Evolutionary conservation across 2,113 vertebrate species (phyloP), one percentile per base, ranked within the genome.

Genomic region (Hypanus sabinus): DNA sequence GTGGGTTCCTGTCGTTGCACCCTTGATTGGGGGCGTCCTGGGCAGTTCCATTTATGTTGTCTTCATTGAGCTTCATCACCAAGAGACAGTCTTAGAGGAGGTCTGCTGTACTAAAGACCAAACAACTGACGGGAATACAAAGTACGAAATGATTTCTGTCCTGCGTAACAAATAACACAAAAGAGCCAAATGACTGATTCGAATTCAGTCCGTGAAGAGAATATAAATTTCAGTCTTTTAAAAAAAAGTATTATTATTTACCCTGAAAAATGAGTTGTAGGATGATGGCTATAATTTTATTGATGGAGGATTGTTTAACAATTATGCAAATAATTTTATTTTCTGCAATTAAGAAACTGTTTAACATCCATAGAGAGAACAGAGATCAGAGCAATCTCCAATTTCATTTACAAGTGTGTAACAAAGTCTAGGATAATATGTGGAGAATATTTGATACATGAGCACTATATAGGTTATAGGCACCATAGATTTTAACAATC

Each of bases 1-100:
- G 98, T 99, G 99, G 99, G 96, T 99, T 88, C 99, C 99, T 24
- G 95, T 98, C 24, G 96, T 96, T 6, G 99, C 97, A 10, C 99
- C 99, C 2, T 95, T 99, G 97, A 95, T 98, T 76, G 99, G 99
- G 0, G 98, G 96, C 6, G 95, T 96, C 20, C 94, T 98, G 11
- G 99, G 98, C 94, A 97, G 98, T 0, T 94, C 96, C 22, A 20
- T 96, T 95, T 99, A 99, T 93, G 76, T 98, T 9, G 94, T 98
- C 65, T 95, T 98, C 94, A 98, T 99, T 73, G 98, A 99, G 96
- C 94, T 98, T n/a, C 99, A 99, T 95, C 98, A 99, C 27, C 33
- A 95, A 0, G 96, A 97, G 24, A 5, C 33, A 24, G 7, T 27
- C 94, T 95, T 0, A 94, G 95, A 94, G 36, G 95, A 94, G 95